Conservation (phyloP, 2,797 vertebrate genomes). For the Mormyrops boulengeri region DNA sequence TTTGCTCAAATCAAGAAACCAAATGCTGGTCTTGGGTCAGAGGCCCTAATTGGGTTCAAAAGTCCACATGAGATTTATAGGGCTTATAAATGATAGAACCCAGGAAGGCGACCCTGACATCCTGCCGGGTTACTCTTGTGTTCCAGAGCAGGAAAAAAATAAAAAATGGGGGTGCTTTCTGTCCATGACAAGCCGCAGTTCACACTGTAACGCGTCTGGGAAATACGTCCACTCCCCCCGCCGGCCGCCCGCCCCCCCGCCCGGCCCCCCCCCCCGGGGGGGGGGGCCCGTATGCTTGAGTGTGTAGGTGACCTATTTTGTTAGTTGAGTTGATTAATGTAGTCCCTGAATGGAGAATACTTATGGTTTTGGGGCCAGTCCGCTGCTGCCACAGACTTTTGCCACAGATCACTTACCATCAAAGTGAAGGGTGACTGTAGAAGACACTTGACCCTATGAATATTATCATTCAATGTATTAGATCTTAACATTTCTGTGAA, state of each 20-base stretch:
- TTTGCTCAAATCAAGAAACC: slow-evolving; percentile 10
- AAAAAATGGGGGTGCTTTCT: not conserved
- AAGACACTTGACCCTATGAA: not conserved
- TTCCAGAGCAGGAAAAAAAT: not conserved
- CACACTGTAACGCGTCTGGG: slow-evolving; percentile 18
- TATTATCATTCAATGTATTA: not conserved
- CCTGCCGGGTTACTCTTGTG: not conserved
- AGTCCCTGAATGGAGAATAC: not conserved
- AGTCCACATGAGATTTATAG: slow-evolving; percentile 20
- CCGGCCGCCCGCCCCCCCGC: no score
- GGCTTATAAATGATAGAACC: slow-evolving; percentile 16
- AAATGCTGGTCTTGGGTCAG: slow-evolving; percentile 1
- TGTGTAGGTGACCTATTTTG: not conserved
- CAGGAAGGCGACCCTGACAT: not conserved
- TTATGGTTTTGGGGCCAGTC: not conserved
- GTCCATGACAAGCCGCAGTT: slow-evolving; percentile 15
- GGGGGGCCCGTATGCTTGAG: not conserved
- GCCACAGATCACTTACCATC: not conserved
- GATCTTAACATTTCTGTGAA: not conserved
- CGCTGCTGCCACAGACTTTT: no score
- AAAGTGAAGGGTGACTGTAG: not conserved
- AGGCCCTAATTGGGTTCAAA: slow-evolving; percentile 21
- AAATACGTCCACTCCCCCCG: not conserved
- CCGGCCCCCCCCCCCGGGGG: no score
- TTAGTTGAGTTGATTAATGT: not conserved